A percentile compares a stretch with the other conserved stretches of the same genome.
Evolutionary conservation across 2,797 vertebrate species (phyloP).

Genomic region (Ctenochaetus hawaiiensis): DNA sequence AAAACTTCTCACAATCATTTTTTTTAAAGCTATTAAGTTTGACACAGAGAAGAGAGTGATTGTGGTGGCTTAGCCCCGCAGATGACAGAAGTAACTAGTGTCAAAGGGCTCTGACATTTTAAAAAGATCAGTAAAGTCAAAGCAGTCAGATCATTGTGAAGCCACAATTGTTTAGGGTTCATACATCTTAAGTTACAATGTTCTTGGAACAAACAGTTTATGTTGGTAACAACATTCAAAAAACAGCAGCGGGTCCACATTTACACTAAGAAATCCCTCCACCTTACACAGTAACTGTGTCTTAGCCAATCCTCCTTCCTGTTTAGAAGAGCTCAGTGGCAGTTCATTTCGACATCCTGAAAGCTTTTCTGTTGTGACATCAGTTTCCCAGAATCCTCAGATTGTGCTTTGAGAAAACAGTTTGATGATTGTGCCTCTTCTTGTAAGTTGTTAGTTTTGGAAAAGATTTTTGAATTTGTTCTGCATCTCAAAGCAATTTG

Average conservation of each 20-base stretch:
- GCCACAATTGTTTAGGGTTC: too few relatives aligned
- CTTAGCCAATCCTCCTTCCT: constrained; percentile 50
- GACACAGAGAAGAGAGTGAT: not conserved
- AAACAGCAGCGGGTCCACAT: not conserved
- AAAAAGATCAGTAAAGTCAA: too few relatives aligned
- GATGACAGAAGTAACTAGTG: not conserved
- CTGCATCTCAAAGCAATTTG: not conserved
- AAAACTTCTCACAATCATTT: not conserved
- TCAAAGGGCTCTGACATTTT: not conserved
- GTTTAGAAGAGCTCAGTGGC: constrained; percentile 2
- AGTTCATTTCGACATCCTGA: not conserved
- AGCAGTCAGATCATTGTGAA: too few relatives aligned
- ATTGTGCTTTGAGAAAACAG: not conserved
- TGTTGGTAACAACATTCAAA: not conserved
- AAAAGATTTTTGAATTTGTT: not conserved
- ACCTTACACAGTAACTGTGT: not conserved
- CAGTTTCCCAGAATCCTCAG: not conserved
- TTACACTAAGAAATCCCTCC: not conserved
- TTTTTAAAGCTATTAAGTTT: not conserved
- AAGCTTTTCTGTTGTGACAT: constrained; percentile 19
- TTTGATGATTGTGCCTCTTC: not conserved
- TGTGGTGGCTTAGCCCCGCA: not conserved
- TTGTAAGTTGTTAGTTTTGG: not conserved
- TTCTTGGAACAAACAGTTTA: not conserved
- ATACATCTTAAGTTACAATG: too few relatives aligned